Base-by-base conservation (phyloP, 1,140 invertebrate genomes). In the Apis laboriosa region DNA sequence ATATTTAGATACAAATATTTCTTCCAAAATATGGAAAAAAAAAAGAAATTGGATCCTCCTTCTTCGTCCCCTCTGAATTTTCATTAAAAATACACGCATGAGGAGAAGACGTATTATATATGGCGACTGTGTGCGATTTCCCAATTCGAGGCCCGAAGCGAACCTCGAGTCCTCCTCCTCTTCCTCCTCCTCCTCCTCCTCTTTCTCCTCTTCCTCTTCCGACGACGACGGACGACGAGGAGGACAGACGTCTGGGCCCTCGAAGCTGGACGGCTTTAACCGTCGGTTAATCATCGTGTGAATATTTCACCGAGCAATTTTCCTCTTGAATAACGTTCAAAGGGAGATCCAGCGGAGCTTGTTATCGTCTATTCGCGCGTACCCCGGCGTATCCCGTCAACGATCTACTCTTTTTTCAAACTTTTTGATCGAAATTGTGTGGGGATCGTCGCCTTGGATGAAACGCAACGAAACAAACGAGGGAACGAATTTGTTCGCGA, bases 281-380 rank as follows among this genome's bases (percentile, higher is more conserved):
- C 71, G 77, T 77, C 83, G 81, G 81, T 80, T 91, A 91, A 91
- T 91, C 87, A 84, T 83, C 80, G 53, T 63, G 77, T 92, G 90
- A 91, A 92, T 92, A 91, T 91, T 92, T 91, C 84, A 91, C 84
- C 85, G 79, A 80, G 63, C 85, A 90, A 92, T 92, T 85, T 91
- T 77, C 79, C 80, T 56, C 24, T 70, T 84, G 83, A 91, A 90
- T 88, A 78, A 71, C 60, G 28, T 21, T 34, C 67, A 83, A 78
- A 83, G 76, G 75, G 17, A 61, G 34, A 2, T 21, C 34, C 2
- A 0, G 19, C 5, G 24, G n/a, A 68, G 11, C 66, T 43, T 49
- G 43, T 68, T 49, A 68, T 19, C 70, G 53, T 34, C 53, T 58
- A 12, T 34, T 72, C 53, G 24, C 53, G 70, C 53, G 53, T 15